These are phyloP conservation scores for Dromius quadrimaculatus DNA, from an alignment of 2,888 invertebrate species.

Conservation along the genomic window DNA sequence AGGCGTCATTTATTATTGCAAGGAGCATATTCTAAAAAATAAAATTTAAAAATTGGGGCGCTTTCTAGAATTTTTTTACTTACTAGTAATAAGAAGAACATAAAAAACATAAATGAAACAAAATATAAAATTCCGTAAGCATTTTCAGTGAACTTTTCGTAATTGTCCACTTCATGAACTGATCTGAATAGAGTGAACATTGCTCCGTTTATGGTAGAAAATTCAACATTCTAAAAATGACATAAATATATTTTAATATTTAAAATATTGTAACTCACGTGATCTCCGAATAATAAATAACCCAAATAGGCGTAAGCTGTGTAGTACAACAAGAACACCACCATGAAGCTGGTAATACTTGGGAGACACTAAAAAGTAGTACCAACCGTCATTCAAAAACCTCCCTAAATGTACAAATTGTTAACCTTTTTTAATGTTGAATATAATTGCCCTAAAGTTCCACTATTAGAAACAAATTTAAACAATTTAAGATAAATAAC, in stretches of 20 bases:
- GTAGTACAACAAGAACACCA: slow-evolving; percentile 80
- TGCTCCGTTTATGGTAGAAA: background rate
- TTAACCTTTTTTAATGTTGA: slow-evolving; percentile 71
- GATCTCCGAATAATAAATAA: slow-evolving; percentile 75
- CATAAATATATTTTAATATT: background rate
- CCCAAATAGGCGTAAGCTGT: slow-evolving; percentile 78
- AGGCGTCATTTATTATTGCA: slow-evolving; percentile 33
- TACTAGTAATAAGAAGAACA: slow-evolving; percentile 34
- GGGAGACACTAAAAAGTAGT: slow-evolving; percentile 69
- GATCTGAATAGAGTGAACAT: slow-evolving; percentile 23
- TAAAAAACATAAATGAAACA: slow-evolving; percentile 16
- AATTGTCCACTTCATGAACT: slow-evolving; percentile 10
- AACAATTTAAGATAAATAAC: slow-evolving; percentile 78
- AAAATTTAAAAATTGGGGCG: slow-evolving; percentile 14
- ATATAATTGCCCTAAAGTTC: slow-evolving; percentile 76
- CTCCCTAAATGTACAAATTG: background rate
- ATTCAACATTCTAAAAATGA: background rate
- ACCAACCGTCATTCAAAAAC: background rate
- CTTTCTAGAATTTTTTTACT: background rate
- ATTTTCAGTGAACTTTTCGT: background rate
- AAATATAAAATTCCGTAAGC: slow-evolving; percentile 2
- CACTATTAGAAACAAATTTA: slow-evolving; percentile 78
- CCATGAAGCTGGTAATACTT: slow-evolving; percentile 74
- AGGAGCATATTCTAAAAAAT: slow-evolving; percentile 44
- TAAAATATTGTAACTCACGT: slow-evolving; percentile 63